Percentiles rank a stretch among this genome's conserved stretches.
Evolutionary conservation across 1,140 invertebrate species (phyloP).

Genomic region (Magallana ariakensis): DNA sequence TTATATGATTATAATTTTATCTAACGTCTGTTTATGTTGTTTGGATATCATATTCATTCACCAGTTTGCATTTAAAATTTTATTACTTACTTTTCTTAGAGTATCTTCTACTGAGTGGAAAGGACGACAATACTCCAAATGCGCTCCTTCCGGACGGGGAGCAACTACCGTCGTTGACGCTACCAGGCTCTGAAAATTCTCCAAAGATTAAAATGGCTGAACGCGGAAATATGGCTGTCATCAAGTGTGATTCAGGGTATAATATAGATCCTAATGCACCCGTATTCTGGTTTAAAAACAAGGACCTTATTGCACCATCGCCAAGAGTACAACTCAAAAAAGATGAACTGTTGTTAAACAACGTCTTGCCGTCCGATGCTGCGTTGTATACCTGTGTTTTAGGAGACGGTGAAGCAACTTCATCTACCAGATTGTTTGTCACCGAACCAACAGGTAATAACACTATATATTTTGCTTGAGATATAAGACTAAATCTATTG

Average conservation of each 20-base stretch:
- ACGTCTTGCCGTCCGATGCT: no score
- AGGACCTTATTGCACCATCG: not conserved
- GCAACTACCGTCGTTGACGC: not conserved
- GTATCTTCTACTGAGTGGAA: not conserved
- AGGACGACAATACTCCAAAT: not conserved
- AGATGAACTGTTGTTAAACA: not conserved
- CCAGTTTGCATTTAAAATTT: not conserved
- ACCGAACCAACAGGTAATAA: no score
- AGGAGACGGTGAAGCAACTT: no score
- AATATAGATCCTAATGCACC: slow-evolving; percentile 13
- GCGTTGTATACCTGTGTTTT: no score
- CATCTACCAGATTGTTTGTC: no score
- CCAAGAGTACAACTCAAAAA: not conserved
- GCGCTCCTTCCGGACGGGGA: not conserved
- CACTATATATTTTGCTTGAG: no score
- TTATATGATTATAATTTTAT: no score
- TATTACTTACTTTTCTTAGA: not conserved
- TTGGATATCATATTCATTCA: no score
- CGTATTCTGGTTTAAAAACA: not conserved
- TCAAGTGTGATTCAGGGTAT: not conserved
- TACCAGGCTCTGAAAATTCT: not conserved
- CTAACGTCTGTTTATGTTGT: no score
- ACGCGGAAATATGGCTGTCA: not conserved
- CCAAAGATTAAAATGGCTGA: not conserved
- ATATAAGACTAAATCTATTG: no score